These are phyloP conservation scores for Pyrrhia umbra DNA, from an alignment of 2,888 invertebrate genomes.

Conservation along the genomic window DNA sequence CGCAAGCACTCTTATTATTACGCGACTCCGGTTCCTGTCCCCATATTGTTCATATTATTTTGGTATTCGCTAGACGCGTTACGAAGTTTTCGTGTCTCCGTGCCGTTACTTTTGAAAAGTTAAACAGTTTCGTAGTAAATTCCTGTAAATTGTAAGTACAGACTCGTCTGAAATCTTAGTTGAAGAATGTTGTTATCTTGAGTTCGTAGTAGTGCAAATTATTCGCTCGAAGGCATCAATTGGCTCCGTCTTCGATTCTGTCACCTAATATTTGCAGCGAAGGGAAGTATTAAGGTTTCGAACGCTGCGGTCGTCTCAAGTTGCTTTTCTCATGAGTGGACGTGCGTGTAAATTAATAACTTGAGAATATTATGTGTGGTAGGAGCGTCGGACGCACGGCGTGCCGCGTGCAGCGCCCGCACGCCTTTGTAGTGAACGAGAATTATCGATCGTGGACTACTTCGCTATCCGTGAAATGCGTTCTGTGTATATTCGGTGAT, in stretches of 20 bases:
- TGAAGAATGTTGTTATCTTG: conserved; percentile 50
- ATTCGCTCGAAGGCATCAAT: conserved; percentile 77
- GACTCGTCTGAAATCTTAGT: conserved; percentile 43
- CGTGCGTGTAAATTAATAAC: conserved; percentile 90
- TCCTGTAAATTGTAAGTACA: conserved; percentile 25
- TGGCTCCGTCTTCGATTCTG: conserved; percentile 82
- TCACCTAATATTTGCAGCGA: conserved; percentile 89
- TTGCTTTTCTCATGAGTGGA: conserved; percentile 91
- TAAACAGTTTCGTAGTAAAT: conserved; percentile 24
- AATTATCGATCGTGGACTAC: conserved; percentile 85
- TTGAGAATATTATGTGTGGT: conserved; percentile 87
- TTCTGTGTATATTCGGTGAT: conserved; percentile 82
- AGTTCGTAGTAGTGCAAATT: conserved; percentile 75
- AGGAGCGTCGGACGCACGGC: conserved; percentile 81
- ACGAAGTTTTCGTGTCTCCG: conserved; percentile 73
- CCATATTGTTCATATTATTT: conserved; percentile 89
- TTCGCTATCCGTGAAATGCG: conserved; percentile 81
- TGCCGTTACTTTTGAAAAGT: conserved; percentile 68
- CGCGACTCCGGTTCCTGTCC: conserved; percentile 87
- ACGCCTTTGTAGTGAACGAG: conserved; percentile 79
- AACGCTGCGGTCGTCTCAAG: conserved; percentile 89
- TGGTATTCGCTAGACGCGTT: conserved; percentile 86
- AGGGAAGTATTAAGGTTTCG: conserved; percentile 91
- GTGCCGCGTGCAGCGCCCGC: conserved; percentile 78
- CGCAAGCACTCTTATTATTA: conserved; percentile 89